phyloP scores from a whole-genome alignment of 1,140 invertebrate genomes.

The Papilio polyxenes region DNA sequence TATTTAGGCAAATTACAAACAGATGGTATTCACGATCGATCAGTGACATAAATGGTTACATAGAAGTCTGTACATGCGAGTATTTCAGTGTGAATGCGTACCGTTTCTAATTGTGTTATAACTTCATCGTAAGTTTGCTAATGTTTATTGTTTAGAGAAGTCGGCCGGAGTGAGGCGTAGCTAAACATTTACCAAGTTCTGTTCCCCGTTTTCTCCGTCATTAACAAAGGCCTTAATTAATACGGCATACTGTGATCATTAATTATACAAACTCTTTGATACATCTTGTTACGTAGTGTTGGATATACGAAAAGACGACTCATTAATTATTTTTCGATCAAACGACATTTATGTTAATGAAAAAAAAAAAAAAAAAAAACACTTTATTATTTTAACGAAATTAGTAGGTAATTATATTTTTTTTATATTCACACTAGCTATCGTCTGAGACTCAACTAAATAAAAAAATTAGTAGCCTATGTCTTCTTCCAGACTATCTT shows the following conservation, averaged over 20 bases:
- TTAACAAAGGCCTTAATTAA: slow-evolving; percentile 28
- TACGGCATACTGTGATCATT: slow-evolving; percentile 20
- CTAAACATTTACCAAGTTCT: slow-evolving; percentile 19
- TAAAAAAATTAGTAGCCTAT: too few species aligned
- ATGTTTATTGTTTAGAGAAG: slow-evolving; percentile 27
- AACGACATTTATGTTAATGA: too few species aligned
- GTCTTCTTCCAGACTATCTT: too few species aligned
- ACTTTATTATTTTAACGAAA: too few species aligned
- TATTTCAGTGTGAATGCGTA: background rate
- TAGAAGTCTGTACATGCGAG: background rate
- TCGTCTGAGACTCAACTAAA: too few species aligned
- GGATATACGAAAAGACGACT: background rate
- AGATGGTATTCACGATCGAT: background rate
- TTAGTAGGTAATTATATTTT: too few species aligned
- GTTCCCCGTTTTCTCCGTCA: slow-evolving; percentile 24
- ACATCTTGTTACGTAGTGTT: slow-evolving; percentile 1
- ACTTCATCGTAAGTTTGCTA: slow-evolving; percentile 19
- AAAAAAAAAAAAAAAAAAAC: too few species aligned
- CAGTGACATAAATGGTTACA: background rate
- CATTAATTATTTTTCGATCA: background rate
- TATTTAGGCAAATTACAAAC: background rate
- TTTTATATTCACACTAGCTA: too few species aligned
- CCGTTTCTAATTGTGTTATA: slow-evolving; percentile 22
- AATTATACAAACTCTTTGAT: slow-evolving; percentile 19
- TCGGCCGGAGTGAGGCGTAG: slow-evolving; percentile 13